Base-by-base conservation (phyloP, 2,797 vertebrate genomes). In the Harpagifer antarcticus region DNA sequence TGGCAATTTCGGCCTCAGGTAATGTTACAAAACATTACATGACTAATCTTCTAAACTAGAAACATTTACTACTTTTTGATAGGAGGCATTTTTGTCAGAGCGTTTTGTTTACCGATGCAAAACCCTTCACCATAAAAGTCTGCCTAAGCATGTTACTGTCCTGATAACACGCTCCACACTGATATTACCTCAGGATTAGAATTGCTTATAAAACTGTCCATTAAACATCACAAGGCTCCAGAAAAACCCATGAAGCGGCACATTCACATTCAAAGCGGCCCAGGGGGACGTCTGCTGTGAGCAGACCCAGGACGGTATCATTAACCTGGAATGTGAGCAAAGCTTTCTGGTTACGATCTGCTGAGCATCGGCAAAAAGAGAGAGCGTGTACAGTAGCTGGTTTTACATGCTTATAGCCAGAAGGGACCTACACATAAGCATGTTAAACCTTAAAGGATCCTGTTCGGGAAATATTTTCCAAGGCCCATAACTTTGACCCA, bases 321-420 rank as follows among this genome's bases (percentile, higher is more conserved):
- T 88, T 81, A 83, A 63, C 58, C 65, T 76, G 78, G 86, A 88
- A 86, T 87, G 79, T 84, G 76, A 61, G 63, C 58, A 7, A 47
- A 42, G 68, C 62, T 52, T 68, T 44, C 50, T 20, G 65, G 61
- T 31, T 9, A 7, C 47, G 61, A 74, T 72, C 19, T 68, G 76
- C 72, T 74, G 66, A 73, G 53, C 72, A 60, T 58, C 73, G 42
- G 52, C 50, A 68, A 16, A 75, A 59, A 52, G 8, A 70, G 13
- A 27, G 11, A 0, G 5, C 40, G 17, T 37, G 52, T 27, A 72
- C 55, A 66, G 7, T 6, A 3, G 1, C 61, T 58, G 14, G 2
- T 40, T 57, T 59, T 43, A 27, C 47, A 2, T 11, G 40, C 19
- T 55, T 7, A 16, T 37, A 52, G 56, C 33, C 20, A 10, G 23